These are phyloP conservation scores for Riptortus pedestris DNA, from an alignment of 1,140 invertebrate species.

Conservation along the genomic window DNA sequence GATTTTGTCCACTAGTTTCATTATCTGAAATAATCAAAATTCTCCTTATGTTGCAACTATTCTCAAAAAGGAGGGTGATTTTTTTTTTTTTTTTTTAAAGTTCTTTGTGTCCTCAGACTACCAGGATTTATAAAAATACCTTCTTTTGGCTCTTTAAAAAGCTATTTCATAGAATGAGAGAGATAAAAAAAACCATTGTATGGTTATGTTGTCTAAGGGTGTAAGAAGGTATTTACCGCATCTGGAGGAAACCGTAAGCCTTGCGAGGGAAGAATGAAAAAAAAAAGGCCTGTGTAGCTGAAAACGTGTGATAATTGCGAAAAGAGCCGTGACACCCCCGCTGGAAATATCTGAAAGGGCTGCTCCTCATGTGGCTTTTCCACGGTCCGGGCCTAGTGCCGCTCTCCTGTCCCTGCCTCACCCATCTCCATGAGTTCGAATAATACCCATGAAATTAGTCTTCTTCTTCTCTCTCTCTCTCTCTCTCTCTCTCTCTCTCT, in stretches of 20 bases:
- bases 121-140: too few relatives aligned
- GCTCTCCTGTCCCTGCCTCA: not conserved
- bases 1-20: too few relatives aligned
- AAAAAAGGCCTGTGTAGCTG: not conserved
- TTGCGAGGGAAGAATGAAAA: not conserved
- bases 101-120: too few relatives aligned
- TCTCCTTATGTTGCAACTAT: too few relatives aligned
- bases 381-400: not conserved
- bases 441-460: constrained; percentile 13
- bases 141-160: too few relatives aligned
- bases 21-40: too few relatives aligned
- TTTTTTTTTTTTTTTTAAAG: too few relatives aligned
- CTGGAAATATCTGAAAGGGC: not conserved
- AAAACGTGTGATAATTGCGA: constrained; percentile 16
- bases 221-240: constrained; percentile 2
- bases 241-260: not conserved
- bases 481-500: not conserved
- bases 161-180: too few relatives aligned
- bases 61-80: too few relatives aligned
- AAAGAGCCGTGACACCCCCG: constrained; percentile 4
- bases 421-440: constrained; percentile 8
- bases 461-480: not conserved
- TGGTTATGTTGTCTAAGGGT: constrained; percentile 5
- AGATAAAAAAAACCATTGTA: not conserved
- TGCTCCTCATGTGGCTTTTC: not conserved